Base-by-base conservation (phyloP, 2,797 vertebrate genomes). In the Meriones psammophilus region DNA sequence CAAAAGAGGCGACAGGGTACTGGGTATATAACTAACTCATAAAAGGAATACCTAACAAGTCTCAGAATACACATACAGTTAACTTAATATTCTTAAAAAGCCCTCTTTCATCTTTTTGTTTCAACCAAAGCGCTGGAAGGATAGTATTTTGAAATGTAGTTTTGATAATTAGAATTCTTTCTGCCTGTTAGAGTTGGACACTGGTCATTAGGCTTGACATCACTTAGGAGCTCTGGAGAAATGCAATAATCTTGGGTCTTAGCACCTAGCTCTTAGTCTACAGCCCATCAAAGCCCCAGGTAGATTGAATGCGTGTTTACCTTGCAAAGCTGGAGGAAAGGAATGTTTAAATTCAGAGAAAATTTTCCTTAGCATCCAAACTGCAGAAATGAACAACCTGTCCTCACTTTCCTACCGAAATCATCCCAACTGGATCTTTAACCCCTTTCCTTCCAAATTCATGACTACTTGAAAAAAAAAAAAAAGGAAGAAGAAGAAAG, bases 91-190 rank as follows among this genome's bases (percentile, higher is more conserved):
- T 79, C 8, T 88, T 85, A 83, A 46, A 81, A 60, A 6, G 0
- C 56, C 92, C 62, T 66, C 76, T 77, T 88, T 95, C 50, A 71
- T 46, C 66, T 76, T 96, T 60, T 20, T 80, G 1, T 79, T 92
- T n/a, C 3, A 96, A 33, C 33, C 1, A 39, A 42, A n/a, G 93
- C 8, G 92, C 91, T 54, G 22, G 46, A 50, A 86, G 42, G 6
- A 50, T 71, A 33, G 13, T 64, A 95, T 54, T 91, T 76, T 87
- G 90, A 79, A 83, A 60, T 93, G 33, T 62, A 2, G 4, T 60
- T 64, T 93, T 88, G 66, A 94, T 3, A 97, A 97, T 54, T 54
- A 85, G 20, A 17, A 64, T 84, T 90, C 6, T 80, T 77, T 18
- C 81, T 97, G 24, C 15, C 36, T 92, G 8, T 91, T 56, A 81